These are phyloP conservation scores for Ceratina australensis DNA, from an alignment of 1,140 invertebrate genomes.

Conservation along the genomic window DNA sequence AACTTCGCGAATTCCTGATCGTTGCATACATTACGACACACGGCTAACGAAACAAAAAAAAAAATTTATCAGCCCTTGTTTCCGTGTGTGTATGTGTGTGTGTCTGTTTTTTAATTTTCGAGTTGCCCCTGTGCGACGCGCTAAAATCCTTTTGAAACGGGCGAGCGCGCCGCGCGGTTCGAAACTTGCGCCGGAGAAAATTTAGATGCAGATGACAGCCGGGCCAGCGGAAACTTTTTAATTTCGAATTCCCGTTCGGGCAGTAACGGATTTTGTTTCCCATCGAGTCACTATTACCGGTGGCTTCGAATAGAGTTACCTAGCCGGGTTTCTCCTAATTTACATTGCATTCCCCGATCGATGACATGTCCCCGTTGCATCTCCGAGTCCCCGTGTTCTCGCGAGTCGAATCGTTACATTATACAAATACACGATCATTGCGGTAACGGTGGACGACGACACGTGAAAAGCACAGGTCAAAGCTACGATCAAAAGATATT, in stretches of 20 bases:
- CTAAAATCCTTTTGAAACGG: conserved; percentile 34
- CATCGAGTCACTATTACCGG: conserved; percentile 4
- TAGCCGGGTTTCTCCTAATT: neutral
- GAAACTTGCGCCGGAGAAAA: conserved; percentile 39
- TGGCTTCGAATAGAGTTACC: neutral
- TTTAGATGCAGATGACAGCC: conserved; percentile 36
- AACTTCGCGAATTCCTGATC: conserved; percentile 65
- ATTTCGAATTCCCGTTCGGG: conserved; percentile 16
- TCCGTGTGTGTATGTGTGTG: neutral
- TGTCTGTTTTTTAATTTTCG: conserved; percentile 15
- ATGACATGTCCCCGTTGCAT: neutral
- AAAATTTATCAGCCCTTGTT: conserved; percentile 41
- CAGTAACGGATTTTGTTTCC: neutral
- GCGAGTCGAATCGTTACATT: neutral
- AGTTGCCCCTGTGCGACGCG: conserved; percentile 22
- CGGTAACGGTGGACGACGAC: too few relatives aligned
- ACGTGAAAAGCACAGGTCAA: too few relatives aligned
- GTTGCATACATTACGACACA: conserved; percentile 54
- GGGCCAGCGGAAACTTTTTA: conserved; percentile 30
- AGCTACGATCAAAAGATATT: too few relatives aligned
- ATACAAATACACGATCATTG: neutral
- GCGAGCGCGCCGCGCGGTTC: neutral
- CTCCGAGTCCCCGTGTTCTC: neutral
- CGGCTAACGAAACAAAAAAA: conserved; percentile 26
- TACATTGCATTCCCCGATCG: neutral